Percentiles rank a stretch among this genome's conserved stretches.
phyloP scores from a whole-genome alignment of 2,888 invertebrate species.

The Agrilus biguttatus region DNA sequence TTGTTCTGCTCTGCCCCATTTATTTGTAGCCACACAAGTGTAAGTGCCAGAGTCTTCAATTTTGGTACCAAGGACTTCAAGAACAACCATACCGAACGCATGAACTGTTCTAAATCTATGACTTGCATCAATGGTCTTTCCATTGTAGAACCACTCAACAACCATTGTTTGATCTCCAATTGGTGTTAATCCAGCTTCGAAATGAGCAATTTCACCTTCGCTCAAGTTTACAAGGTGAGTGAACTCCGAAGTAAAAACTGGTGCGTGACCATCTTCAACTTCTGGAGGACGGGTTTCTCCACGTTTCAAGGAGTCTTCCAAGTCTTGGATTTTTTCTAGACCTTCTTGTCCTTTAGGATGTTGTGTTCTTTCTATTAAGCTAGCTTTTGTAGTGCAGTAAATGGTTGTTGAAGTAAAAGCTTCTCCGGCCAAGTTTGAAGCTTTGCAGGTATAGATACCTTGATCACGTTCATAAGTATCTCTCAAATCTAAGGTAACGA shows the following conservation, averaged over 20 bases:
- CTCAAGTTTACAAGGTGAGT: conserved; percentile 67
- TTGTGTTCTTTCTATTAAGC: conserved; percentile 75
- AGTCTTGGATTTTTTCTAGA: conserved; percentile 76
- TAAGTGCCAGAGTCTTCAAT: conserved; percentile 84
- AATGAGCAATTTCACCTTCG: conserved; percentile 94
- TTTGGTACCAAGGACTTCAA: conserved; percentile 90
- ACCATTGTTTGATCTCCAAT: conserved; percentile 87
- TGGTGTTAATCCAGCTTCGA: conserved; percentile 91
- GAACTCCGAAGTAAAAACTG: conserved; percentile 79
- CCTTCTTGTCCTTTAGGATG: conserved; percentile 94
- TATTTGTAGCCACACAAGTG: conserved; percentile 77
- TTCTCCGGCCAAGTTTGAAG: conserved; percentile 76
- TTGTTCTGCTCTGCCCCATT: conserved; percentile 78
- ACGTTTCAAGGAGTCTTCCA: conserved; percentile 71
- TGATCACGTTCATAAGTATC: conserved; percentile 89
- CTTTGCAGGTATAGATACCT: conserved; percentile 86
- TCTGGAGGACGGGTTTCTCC: conserved; percentile 54
- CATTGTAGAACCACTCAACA: conserved; percentile 94
- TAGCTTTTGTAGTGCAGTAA: conserved; percentile 67
- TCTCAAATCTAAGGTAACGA: conserved; percentile 83
- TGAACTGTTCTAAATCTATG: conserved; percentile 86
- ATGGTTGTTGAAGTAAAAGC: conserved; percentile 85
- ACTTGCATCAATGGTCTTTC: conserved; percentile 72
- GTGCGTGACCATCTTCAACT: conserved; percentile 69
- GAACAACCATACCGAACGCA: conserved; percentile 93